These are phyloP conservation scores for Lordiphosa andalusiaca DNA, from an alignment of 2,888 invertebrate genomes.

Conservation along the genomic window DNA sequence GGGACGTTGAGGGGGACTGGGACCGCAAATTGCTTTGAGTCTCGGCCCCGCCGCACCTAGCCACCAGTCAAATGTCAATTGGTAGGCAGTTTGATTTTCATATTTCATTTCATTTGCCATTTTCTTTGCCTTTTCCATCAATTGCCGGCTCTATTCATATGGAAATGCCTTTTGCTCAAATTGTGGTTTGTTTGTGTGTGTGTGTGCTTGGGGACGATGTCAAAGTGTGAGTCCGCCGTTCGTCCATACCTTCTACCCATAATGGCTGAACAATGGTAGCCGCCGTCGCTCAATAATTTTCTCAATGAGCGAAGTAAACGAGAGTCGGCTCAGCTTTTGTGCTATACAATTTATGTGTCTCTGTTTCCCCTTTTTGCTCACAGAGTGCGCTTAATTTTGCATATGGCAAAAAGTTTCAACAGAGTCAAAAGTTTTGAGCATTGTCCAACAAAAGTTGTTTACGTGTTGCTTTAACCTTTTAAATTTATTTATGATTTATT, in stretches of 20 bases:
- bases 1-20: background rate
- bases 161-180: conserved; percentile 43
- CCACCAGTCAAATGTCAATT: conserved; percentile 37
- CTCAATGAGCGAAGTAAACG: conserved; percentile 7
- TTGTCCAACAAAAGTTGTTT: background rate
- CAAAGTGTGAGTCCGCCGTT: conserved; percentile 1
- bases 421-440: conserved; percentile 20
- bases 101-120: conserved; percentile 50
- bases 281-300: conserved; percentile 26
- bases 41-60: conserved; percentile 18
- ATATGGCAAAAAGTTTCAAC: conserved; percentile 18
- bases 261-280: conserved; percentile 29
- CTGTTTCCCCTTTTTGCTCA: conserved; percentile 11
- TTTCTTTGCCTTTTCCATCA: conserved; percentile 43
- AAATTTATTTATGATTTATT: conserved; percentile 27
- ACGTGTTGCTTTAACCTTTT: background rate
- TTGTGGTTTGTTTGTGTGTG: conserved; percentile 1
- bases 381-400: conserved; percentile 32
- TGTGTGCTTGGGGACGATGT: conserved; percentile 11
- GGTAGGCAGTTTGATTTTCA: conserved; percentile 60
- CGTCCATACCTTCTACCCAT: background rate
- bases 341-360: conserved; percentile 14
- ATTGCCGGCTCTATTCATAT: conserved; percentile 65
- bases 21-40: conserved; percentile 33
- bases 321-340: conserved; percentile 4